Conservation (phyloP, 2,888 invertebrate genomes). For the Cheilosia soror region DNA sequence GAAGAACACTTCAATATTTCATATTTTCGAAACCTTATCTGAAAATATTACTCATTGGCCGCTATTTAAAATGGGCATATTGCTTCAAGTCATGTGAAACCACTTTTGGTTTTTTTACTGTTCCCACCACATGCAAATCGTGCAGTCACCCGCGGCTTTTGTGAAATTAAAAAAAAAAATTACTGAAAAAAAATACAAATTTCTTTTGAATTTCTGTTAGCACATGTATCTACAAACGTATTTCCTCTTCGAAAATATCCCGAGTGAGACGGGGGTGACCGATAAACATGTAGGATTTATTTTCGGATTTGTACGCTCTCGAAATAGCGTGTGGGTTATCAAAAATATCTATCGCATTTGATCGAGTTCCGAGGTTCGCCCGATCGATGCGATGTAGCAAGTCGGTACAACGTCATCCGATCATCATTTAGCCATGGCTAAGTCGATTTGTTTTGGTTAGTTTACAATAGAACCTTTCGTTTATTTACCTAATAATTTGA, state of each 20-base stretch:
- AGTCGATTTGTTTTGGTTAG: constrained; percentile 43
- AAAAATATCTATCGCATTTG: constrained; percentile 62
- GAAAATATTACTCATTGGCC: constrained; percentile 50
- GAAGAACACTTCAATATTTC: constrained; percentile 20
- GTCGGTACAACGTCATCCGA: constrained; percentile 13
- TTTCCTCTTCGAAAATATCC: constrained; percentile 15
- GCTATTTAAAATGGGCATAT: not conserved
- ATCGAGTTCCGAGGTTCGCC: constrained; percentile 26
- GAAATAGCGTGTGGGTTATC: constrained; percentile 71
- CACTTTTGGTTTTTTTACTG: constrained; percentile 43
- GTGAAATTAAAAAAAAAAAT: not conserved
- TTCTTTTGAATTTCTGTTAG: constrained; percentile 22
- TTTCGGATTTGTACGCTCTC: constrained; percentile 56
- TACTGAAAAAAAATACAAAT: not conserved
- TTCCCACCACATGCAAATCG: constrained; percentile 11
- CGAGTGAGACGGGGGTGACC: constrained; percentile 35
- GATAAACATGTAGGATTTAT: constrained; percentile 63
- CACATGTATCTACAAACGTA: constrained; percentile 43
- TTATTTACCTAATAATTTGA: constrained; percentile 64
- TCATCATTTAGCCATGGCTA: constrained; percentile 13
- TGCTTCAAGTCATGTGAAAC: constrained; percentile 33
- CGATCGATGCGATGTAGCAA: constrained; percentile 23
- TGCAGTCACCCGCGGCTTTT: constrained; percentile 32
- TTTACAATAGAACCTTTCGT: constrained; percentile 50
- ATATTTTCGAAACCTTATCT: constrained; percentile 43